Base-by-base conservation (phyloP, 2,113 vertebrate species). In the Rhineura floridana region DNA sequence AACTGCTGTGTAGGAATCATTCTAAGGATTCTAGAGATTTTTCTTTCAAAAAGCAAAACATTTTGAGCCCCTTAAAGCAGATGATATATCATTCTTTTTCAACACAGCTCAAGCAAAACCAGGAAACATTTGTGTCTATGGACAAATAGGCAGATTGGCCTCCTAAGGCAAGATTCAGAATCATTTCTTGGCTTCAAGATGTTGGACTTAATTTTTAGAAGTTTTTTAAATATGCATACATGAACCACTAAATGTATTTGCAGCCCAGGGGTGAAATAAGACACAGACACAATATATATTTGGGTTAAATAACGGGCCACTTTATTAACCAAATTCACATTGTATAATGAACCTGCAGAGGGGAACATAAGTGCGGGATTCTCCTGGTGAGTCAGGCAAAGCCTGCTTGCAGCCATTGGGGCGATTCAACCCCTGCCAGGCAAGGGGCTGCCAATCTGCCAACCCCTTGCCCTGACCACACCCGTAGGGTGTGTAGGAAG, bases 191-290 rank as follows among this genome's bases (percentile, higher is more conserved):
- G 84, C 84, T 75, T 95, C 81, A 88, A 91, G 88, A 89, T 83
- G 39, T 75, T 90, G 93, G 93, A 92, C 90, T 91, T 87, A 93
- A 91, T 94, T 93, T 94, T 94, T 91, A 94, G 90, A 33, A 59
- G 23, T 75, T 85, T 84, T 76, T 46, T 59, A 69, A 93, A 87
- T 91, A 93, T 93, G 89, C 90, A 95, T 93, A 95, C 90, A 91
- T 59, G 89, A 92, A 90, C 88, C 89, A 69, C 62, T 84, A 92
- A 91, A 75, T 92, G 90, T 92, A 93, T 83, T 48, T 92, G n/a
- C n/a, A n/a, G n/a, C n/a, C n/a, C n/a, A n/a, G n/a, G n/a, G n/a
- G n/a, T n/a, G n/a, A n/a, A n/a, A n/a, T n/a, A n/a, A n/a, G n/a
- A n/a, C n/a, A n/a, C n/a, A n/a, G n/a, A n/a, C n/a, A n/a, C n/a